Conservation (phyloP, 1,140 invertebrate species). For the Papilio xuthus region DNA sequence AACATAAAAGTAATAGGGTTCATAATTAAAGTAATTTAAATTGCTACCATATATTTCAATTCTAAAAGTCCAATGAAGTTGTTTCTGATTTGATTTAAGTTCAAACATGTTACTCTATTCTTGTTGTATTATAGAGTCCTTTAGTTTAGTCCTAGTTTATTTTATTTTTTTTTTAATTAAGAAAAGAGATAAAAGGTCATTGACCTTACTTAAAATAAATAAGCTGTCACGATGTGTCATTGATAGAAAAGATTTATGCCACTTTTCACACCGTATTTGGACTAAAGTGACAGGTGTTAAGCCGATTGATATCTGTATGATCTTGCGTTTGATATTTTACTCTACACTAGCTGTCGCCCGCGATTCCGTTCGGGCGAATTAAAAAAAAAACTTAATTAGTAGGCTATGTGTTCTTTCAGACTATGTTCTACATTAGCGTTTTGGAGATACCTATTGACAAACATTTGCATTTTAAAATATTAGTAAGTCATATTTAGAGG, state of each 20-base stretch:
- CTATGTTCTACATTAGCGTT: too few relatives aligned
- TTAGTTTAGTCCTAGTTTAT: neutral
- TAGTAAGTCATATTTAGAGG: too few relatives aligned
- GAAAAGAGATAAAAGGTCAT: too few relatives aligned
- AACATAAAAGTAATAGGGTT: neutral
- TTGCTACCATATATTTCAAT: constrained; percentile 1
- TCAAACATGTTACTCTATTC: neutral
- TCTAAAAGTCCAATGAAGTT: constrained; percentile 25
- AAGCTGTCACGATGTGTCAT: neutral
- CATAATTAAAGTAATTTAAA: neutral
- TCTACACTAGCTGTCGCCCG: neutral
- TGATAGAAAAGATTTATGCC: constrained; percentile 2
- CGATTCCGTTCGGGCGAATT: neutral
- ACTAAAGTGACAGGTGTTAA: constrained; percentile 19
- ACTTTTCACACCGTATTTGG: constrained; percentile 20
- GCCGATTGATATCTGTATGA: neutral
- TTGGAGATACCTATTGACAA: too few relatives aligned
- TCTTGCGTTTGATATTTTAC: neutral
- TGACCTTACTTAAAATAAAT: neutral
- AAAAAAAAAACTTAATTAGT: too few relatives aligned
- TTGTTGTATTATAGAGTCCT: neutral
- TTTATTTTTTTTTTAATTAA: neutral
- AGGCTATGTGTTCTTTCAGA: too few relatives aligned
- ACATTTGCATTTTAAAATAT: too few relatives aligned
- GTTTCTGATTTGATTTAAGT: constrained; percentile 12